phyloP scores from a whole-genome alignment of 2,113 vertebrate species.

The Ageneiosus marmoratus region DNA sequence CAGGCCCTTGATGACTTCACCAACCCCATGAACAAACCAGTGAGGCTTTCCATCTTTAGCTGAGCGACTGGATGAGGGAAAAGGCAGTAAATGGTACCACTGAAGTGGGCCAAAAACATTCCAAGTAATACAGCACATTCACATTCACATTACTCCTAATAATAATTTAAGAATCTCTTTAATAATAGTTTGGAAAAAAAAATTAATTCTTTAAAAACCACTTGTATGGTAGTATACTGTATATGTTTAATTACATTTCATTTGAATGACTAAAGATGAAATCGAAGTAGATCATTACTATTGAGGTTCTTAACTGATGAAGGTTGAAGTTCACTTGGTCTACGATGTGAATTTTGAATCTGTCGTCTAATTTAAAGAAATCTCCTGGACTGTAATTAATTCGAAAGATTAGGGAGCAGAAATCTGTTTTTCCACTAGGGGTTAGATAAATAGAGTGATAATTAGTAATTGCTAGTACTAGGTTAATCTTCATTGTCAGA shows the following conservation, averaged over 20 bases:
- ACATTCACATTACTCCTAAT: not conserved
- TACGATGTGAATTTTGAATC: not conserved
- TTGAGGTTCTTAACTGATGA: not conserved
- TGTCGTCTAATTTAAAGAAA: not conserved
- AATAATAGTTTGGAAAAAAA: not conserved
- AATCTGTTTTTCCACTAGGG: not conserved
- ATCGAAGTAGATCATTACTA: not conserved
- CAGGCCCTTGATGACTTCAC: slow-evolving; percentile 93
- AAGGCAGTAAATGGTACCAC: not conserved
- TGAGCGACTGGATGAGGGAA: slow-evolving; percentile 76
- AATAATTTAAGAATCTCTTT: not conserved
- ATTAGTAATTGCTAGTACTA: not conserved
- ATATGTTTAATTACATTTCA: not conserved
- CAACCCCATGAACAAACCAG: slow-evolving; percentile 94
- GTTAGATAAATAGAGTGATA: not conserved
- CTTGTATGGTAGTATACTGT: no score
- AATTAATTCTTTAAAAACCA: not conserved
- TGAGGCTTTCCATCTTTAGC: slow-evolving; percentile 89
- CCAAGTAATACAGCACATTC: not conserved
- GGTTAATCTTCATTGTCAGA: not conserved
- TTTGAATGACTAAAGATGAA: not conserved
- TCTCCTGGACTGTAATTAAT: not conserved
- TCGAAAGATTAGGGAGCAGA: not conserved
- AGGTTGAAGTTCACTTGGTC: not conserved
- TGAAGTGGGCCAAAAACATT: not conserved